phyloP scores from a whole-genome alignment of 2,888 invertebrate species.

The Diaprepes abbreviatus region DNA sequence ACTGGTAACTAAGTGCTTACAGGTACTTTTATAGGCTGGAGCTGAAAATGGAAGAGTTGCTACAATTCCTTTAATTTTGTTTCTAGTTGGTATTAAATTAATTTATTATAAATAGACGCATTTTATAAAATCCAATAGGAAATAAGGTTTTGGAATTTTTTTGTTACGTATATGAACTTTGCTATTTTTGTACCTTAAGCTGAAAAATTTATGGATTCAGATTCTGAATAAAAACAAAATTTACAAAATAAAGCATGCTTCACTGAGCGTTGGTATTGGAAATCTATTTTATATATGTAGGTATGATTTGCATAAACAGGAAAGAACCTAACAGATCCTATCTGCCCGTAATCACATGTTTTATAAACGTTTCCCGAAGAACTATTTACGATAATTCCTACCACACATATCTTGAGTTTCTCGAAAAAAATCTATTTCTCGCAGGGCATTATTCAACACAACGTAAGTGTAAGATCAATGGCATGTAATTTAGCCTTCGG shows the following conservation, averaged over 20 bases:
- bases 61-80: not conserved
- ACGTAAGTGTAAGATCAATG: slow-evolving; percentile 37
- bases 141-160: too few species aligned
- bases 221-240: too few species aligned
- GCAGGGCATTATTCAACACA: slow-evolving; percentile 37
- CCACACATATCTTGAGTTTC: slow-evolving; percentile 26
- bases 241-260: too few species aligned
- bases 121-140: too few species aligned
- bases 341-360: slow-evolving; percentile 16
- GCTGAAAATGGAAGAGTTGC: not conserved
- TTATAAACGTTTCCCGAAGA: slow-evolving; percentile 31
- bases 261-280: not conserved
- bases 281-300: too few species aligned
- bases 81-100: too few species aligned
- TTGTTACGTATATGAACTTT: too few species aligned
- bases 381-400: slow-evolving; percentile 24
- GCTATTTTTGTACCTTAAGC: too few species aligned
- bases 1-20: slow-evolving; percentile 24
- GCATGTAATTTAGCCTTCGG: slow-evolving; percentile 55
- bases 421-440: slow-evolving; percentile 29
- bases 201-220: too few species aligned
- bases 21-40: slow-evolving; percentile 22
- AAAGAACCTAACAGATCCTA: too few species aligned
- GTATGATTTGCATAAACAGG: too few species aligned
- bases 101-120: too few species aligned